Base-by-base conservation (phyloP, 2,113 vertebrate species). In the Hirundichthys speculiger region DNA sequence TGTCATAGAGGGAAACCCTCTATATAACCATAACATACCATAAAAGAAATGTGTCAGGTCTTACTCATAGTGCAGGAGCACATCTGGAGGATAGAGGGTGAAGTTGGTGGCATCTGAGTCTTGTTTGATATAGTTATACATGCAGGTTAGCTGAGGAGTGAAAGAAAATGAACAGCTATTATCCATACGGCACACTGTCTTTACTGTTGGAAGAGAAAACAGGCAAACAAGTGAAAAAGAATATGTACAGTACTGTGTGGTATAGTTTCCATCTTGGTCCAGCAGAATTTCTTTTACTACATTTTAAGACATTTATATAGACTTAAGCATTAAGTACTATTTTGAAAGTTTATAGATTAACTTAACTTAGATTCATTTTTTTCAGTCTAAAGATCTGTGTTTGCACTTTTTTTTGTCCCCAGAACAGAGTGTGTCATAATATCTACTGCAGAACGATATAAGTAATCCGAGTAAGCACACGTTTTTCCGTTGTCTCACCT, bases 31-130 rank as follows among this genome's bases (percentile, higher is more conserved):
- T 0, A 27, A 15, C 8, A 15, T 3, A 22, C 40, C 20, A 20
- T 13, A 15, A n/a, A 20, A 46, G 15, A 0, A 14, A 21, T 4
- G 1, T 5, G 3, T 30, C n/a, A 21, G 10, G 21, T 82, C 90
- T 57, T 80, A 93, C 93, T 91, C 51, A 21, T 92, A 93, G 66
- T 93, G 93, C 20, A 93, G 77, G 57, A 93, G 80, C 73, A 93
- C 1, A 1, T 93, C 89, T 0, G 48, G 56, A 19, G 92, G 92
- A 34, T 81, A 91, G 24, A 83, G 61, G 14, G 22, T 3, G 49
- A 90, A 93, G 56, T 1, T 42, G 18, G 45, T 51, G 54, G n/a
- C 41, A 0, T 82, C 49, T 0, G 74, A 0, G 0, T 83, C 73
- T 0, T 0, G 18, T 51, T n/a, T 86, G 1, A 93, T 84, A 69